These are phyloP conservation scores for Drosophila elegans DNA, from an alignment of 1,140 invertebrate genomes.

Conservation along the genomic window DNA sequence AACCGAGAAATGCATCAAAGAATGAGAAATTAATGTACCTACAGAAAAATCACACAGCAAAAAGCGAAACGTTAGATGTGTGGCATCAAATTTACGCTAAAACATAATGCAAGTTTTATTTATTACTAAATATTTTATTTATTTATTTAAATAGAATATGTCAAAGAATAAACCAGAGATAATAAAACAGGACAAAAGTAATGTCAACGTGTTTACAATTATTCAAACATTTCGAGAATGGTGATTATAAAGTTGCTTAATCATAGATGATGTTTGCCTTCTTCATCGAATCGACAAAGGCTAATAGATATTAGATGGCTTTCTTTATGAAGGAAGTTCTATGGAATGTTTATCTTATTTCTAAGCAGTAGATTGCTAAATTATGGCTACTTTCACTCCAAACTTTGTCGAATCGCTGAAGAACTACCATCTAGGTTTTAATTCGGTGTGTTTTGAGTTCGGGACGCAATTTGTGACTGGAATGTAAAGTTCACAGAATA, in stretches of 20 bases:
- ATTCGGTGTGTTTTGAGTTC: constrained; percentile 33
- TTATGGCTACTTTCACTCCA: not conserved
- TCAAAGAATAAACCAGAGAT: constrained; percentile 79
- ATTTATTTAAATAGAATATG: constrained; percentile 84
- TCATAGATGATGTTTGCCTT: not conserved
- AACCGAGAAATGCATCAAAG: constrained; percentile 41
- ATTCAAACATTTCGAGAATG: constrained; percentile 16
- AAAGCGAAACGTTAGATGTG: constrained; percentile 44
- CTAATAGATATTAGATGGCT: not conserved
- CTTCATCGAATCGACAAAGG: not conserved
- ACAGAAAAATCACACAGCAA: constrained; percentile 39
- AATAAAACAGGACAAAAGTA: constrained; percentile 77
- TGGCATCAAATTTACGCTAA: constrained; percentile 65
- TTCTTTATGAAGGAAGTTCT: not conserved
- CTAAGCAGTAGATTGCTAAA: not conserved
- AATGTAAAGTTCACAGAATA: constrained; percentile 35
- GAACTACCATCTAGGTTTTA: constrained; percentile 6
- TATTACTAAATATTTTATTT: constrained; percentile 83
- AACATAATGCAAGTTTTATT: constrained; percentile 73
- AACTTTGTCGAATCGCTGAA: not conserved
- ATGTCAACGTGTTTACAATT: constrained; percentile 49
- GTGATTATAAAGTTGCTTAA: constrained; percentile 12
- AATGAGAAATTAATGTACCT: constrained; percentile 51
- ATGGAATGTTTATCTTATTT: constrained; percentile 1
- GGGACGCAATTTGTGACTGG: constrained; percentile 50